These are phyloP conservation scores for Calcarius lapponicus DNA, from an alignment of 2,797 vertebrate genomes.

Conservation along the genomic window DNA sequence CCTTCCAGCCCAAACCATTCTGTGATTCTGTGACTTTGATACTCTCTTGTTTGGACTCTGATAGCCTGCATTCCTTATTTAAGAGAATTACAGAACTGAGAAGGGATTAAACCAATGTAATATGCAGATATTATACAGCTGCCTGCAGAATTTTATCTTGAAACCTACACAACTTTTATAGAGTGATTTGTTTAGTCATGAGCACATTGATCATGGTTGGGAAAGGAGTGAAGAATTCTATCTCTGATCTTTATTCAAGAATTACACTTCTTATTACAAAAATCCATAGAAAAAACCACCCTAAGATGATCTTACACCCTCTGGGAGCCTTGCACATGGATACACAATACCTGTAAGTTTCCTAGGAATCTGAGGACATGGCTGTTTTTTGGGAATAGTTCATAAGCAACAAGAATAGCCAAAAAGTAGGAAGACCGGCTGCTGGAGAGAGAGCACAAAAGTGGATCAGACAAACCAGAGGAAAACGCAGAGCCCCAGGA, in stretches of 20 bases:
- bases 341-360: neutral
- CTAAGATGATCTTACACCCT: neutral
- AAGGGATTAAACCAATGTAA: neutral
- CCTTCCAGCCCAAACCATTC: neutral
- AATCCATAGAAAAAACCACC: neutral
- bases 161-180: neutral
- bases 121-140: neutral
- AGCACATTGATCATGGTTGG: neutral
- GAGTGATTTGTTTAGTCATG: neutral
- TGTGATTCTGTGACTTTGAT: neutral
- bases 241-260: neutral
- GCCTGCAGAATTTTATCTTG: neutral
- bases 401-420: neutral
- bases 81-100: neutral
- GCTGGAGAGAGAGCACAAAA: neutral
- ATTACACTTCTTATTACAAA: neutral
- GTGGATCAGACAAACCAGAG: neutral
- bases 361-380: neutral
- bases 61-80: neutral
- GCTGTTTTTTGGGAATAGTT: neutral
- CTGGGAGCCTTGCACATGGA: neutral
- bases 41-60: neutral
- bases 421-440: conserved; percentile 12
- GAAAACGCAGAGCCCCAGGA: neutral
- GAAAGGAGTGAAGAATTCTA: neutral